Evolutionary conservation across 2,888 invertebrate species (phyloP).

Genomic region (Ectobius pallidus): DNA sequence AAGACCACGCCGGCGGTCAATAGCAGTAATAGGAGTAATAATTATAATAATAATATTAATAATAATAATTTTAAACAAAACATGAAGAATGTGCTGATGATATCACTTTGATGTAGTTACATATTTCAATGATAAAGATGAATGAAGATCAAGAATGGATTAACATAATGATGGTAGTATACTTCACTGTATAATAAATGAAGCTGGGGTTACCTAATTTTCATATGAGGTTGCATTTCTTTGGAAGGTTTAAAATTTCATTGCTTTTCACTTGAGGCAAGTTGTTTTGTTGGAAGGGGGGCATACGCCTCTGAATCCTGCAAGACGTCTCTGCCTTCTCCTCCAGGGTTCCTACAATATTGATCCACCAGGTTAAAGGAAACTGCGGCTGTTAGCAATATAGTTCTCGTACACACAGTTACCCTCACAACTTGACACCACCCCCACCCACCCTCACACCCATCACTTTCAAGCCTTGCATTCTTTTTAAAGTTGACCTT

Average conservation of each 20-base stretch:
- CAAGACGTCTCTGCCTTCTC: slow-evolving; percentile 19
- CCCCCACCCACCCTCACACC: neutral
- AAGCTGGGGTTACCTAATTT: neutral
- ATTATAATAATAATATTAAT: no score
- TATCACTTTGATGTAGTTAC: no score
- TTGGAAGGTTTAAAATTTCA: neutral
- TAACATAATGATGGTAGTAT: no score
- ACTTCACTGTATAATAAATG: no score
- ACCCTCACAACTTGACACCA: slow-evolving; percentile 30
- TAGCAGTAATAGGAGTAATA: no score
- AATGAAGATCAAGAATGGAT: no score
- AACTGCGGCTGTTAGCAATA: slow-evolving; percentile 33
- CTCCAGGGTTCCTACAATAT: slow-evolving; percentile 20
- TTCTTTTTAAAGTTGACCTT: slow-evolving; percentile 28
- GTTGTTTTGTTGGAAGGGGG: neutral
- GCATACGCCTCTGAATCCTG: neutral
- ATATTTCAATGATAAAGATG: no score
- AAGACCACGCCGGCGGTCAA: no score
- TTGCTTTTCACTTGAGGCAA: neutral
- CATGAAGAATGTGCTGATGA: no score
- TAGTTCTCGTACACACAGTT: slow-evolving; percentile 31
- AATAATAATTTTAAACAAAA: no score
- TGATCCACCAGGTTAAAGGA: slow-evolving; percentile 32
- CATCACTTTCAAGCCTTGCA: neutral
- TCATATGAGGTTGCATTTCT: neutral